These are phyloP conservation scores for Ochotona princeps DNA, from an alignment of 2,113 vertebrate genomes.

Conservation along the genomic window DNA sequence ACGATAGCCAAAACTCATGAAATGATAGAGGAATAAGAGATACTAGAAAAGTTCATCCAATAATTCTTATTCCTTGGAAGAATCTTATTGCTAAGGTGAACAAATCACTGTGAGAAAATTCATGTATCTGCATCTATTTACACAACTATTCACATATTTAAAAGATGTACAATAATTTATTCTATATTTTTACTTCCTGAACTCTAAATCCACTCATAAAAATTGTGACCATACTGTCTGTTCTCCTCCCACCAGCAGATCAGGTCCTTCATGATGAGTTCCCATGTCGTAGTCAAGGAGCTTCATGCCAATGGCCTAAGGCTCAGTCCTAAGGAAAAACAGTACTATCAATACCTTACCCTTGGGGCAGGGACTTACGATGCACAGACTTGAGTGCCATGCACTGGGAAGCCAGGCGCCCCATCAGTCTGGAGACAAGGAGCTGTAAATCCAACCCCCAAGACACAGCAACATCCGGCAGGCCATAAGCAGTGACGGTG, in stretches of 20 bases:
- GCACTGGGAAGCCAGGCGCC: constrained; percentile 94
- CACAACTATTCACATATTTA: neutral
- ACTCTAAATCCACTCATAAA: neutral
- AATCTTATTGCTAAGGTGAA: constrained; percentile 37
- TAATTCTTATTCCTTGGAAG: constrained; percentile 18
- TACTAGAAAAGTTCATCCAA: constrained; percentile 14
- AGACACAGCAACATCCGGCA: constrained; percentile 94
- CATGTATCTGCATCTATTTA: neutral
- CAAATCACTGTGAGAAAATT: constrained; percentile 52
- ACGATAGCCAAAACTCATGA: constrained; percentile 37
- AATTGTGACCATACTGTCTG: neutral
- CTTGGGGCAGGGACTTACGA: constrained; percentile 64
- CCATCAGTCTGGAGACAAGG: constrained; percentile 95
- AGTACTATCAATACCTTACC: neutral
- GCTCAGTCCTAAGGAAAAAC: neutral
- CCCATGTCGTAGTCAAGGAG: neutral
- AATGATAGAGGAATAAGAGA: constrained; percentile 39
- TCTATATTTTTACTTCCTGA: constrained; percentile 41
- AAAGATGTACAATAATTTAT: neutral
- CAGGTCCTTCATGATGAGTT: neutral
- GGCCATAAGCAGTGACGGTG: constrained; percentile 93
- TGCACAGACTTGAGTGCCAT: constrained; percentile 91
- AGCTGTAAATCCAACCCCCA: constrained; percentile 98
- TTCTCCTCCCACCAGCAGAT: neutral
- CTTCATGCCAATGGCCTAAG: neutral